phyloP scores from a whole-genome alignment of 2,888 invertebrate species.

The Xanthorhoe designata region DNA sequence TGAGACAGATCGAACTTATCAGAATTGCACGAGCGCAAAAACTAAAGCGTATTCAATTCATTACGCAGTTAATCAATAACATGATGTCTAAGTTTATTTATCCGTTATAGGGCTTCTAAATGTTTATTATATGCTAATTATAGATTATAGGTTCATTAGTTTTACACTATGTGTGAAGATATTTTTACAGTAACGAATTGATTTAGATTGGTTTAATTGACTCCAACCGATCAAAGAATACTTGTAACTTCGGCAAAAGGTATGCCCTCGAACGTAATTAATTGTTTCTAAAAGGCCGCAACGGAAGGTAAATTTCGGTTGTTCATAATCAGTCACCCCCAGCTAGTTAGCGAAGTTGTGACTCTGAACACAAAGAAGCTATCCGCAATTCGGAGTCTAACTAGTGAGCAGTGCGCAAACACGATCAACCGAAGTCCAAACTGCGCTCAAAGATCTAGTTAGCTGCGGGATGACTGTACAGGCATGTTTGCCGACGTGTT shows the following conservation, averaged over 20 bases:
- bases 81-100: conserved; percentile 39
- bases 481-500: conserved; percentile 60
- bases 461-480: conserved; percentile 68
- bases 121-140: too few species aligned
- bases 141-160: neutral
- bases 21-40: conserved; percentile 33
- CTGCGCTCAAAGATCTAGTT: conserved; percentile 82
- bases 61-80: conserved; percentile 38
- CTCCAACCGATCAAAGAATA: neutral
- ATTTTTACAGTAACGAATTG: neutral
- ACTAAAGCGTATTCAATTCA: conserved; percentile 33
- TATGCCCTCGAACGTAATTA: conserved; percentile 20
- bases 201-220: neutral
- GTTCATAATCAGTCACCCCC: conserved; percentile 62
- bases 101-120: conserved; percentile 32
- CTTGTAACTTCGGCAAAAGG: neutral
- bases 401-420: conserved; percentile 74
- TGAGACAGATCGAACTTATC: conserved; percentile 28
- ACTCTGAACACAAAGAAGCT: conserved; percentile 78
- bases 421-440: conserved; percentile 79
- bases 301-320: conserved; percentile 45
- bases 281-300: conserved; percentile 30
- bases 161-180: neutral
- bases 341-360: conserved; percentile 80
- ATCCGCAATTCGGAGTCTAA: conserved; percentile 75